Conservation (phyloP, 2,797 vertebrate genomes). For the Gymnothorax reevesii region DNA sequence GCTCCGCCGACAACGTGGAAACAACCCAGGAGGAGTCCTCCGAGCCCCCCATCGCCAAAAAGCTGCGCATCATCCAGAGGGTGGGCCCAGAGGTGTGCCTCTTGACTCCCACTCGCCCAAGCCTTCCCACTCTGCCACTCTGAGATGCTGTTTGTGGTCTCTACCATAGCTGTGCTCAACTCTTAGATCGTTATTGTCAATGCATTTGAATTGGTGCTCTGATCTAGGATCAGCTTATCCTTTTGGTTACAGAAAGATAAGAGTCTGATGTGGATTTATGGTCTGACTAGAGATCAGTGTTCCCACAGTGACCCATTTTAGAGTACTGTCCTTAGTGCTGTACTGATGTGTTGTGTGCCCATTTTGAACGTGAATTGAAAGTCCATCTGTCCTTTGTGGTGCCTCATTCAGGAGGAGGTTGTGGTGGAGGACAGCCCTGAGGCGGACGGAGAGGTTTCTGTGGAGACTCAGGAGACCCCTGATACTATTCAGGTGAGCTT, state of each 20-base stretch:
- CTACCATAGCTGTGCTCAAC: no score
- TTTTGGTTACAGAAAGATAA: no score
- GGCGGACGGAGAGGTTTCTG: slow-evolving; percentile 81
- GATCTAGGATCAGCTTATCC: no score
- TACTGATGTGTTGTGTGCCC: background rate
- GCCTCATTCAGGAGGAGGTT: slow-evolving; percentile 82
- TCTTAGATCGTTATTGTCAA: no score
- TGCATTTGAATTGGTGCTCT: no score
- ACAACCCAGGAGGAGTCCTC: slow-evolving; percentile 80
- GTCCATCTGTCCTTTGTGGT: background rate
- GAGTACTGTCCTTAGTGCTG: background rate
- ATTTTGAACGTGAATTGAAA: background rate
- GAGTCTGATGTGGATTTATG: no score
- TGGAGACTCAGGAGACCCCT: slow-evolving; percentile 83
- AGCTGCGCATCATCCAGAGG: slow-evolving; percentile 84
- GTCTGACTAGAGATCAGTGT: no score
- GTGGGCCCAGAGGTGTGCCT: slow-evolving; percentile 84
- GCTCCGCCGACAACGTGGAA: slow-evolving; percentile 76
- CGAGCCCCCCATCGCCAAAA: slow-evolving; percentile 87
- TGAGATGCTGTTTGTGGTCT: background rate
- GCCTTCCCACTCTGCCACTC: background rate
- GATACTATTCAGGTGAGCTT: slow-evolving; percentile 83
- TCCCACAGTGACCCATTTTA: no score
- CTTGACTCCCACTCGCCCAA: background rate
- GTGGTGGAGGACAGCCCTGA: slow-evolving; percentile 86